Base-by-base conservation (phyloP, 2,797 vertebrate species). In the Chaunax sp. region DNA sequence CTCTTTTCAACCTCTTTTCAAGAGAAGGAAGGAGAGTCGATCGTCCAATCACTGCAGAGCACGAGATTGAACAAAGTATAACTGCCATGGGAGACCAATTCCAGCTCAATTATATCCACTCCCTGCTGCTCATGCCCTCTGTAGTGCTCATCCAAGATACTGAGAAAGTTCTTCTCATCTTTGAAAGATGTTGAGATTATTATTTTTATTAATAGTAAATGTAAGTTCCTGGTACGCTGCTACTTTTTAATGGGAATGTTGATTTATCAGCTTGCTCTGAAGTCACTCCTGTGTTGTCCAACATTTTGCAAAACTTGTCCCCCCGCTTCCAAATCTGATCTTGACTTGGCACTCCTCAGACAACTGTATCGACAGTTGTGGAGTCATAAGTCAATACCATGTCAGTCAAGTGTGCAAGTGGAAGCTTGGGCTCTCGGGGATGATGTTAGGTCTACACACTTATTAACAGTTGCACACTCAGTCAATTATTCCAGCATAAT, bases 41-140 rank as follows among this genome's bases (percentile, higher is more conserved):
- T 72, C 59, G 23, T 77, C 86, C 88, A 92, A 91, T 89, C 88
- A 82, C 74, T 60, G 80, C 85, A 14, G 74, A 78, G 86, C 83
- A 75, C 84, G 79, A 87, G 83, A 90, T 87, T 90, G 87, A 92
- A 91, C 89, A 92, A 91, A 93, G 87, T 92, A 87, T 86, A 78
- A 90, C 85, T 93, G 89, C 91, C 91, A 92, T 91, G 88, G 90
- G 92, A 94, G 91, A 90, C 85, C 91, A 93, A 92, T 92, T 92
- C 90, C 83, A 88, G 91, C 89, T 92, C 93, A 93, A 94, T 94
- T 94, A 94, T 93, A 92, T 92, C 82, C 89, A 92, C 90, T 93
- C 93, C 92, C 93, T 0, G 90, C 93, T 93, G 93, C 89, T 93
- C 35, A 16, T 86, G 85, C 86, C 87, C 89, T 93, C 89, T 89